Evolutionary conservation across 2,797 vertebrate genomes (phyloP), one percentile per base, ranked within the genome.

Genomic region (Circus cinereus): DNA sequence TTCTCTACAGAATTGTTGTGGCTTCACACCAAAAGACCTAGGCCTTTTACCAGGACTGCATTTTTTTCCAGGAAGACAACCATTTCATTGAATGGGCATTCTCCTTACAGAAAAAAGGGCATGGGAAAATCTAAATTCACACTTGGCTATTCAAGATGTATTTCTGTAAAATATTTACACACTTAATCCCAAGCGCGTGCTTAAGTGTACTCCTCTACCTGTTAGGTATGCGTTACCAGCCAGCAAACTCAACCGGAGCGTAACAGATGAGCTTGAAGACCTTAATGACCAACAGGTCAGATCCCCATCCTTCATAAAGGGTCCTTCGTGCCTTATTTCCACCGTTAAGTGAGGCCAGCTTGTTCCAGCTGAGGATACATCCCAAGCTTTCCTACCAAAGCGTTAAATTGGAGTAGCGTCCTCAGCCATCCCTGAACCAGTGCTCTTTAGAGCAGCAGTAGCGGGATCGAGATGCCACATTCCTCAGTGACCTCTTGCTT

Each of bases 281-380:
- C 70, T 56, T 74, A 11, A 45, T 0, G 2, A 36, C 6, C 45
- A 30, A 11, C 22, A 54, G 65, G 65, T 34, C 74, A 67, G 29
- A 48, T 10, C 19, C 45, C 47, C 32, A 23, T 19, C 69, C 78
- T 57, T 72, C 36, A 7, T 27, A 51, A 68, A 40, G 18, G 11
- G 19, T 19, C 51, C 51, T 30, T 30, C 11, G 5, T 19, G 29
- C 51, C 51, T 30, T 21, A 27, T 42, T 48, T 6, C 59, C 57
- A 14, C 27, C 1, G 1, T 5, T 5, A 40, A 36, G 4, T 0
- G 12, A 76, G 45, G 24, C 30, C 74, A 32, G 56, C 47, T 27
- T 15, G 1, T 42, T 72, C 53, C 75, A 57, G 63, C 27, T 40
- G 70, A 85, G 67, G 74, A 57, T 36, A 24, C 65, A 38, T 17